Base-by-base conservation (phyloP, 2,888 invertebrate species). In the Phragmatobia fuliginosa region DNA sequence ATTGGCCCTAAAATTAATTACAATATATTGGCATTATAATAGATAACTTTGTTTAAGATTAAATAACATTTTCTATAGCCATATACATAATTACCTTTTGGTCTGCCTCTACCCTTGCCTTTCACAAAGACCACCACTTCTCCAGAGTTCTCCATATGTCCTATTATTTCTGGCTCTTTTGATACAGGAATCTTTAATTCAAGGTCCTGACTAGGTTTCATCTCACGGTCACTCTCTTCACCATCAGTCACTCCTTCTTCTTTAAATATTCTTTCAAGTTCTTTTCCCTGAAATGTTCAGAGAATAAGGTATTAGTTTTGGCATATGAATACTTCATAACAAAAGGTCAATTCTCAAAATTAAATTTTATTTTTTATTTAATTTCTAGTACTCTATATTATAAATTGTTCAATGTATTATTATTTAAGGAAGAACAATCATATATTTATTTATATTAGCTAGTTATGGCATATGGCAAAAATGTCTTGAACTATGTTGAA, bases 161-260 rank as follows among this genome's bases (percentile, higher is more conserved):
- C 97, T 73, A 97, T 97, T 38, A 97, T 93, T 89, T 97, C 96
- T 0, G 93, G 91, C 75, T 90, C 89, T 70, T 88, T 90, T 2
- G 88, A 80, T 28, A 85, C 86, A 28, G 83, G 77, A 1, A 80
- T 78, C 68, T 86, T 86, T 1, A 77, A 21, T 16, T 74, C 67
- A 1, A 31, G 32, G 0, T 81, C 72, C 0, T 62, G 52, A 8
- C 83, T 81, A 36, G 78, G 79, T 78, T 94, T 87, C 0, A 82
- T 67, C 2, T 94, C 95, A 3, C 84, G 85, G 16, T 95, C 95
- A 62, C 91, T 93, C 36, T 96, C 96, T 59, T 95, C 95, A 45
- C 95, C 96, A 69, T 97, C 97, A 36, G 96, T 96, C 18, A 97
- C 96, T 1, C 97, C 97, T 89, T 97, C 97, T 83, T 97, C 96